Conservation (phyloP, 2,888 invertebrate species). For the Ecdyonurus torrentis region DNA sequence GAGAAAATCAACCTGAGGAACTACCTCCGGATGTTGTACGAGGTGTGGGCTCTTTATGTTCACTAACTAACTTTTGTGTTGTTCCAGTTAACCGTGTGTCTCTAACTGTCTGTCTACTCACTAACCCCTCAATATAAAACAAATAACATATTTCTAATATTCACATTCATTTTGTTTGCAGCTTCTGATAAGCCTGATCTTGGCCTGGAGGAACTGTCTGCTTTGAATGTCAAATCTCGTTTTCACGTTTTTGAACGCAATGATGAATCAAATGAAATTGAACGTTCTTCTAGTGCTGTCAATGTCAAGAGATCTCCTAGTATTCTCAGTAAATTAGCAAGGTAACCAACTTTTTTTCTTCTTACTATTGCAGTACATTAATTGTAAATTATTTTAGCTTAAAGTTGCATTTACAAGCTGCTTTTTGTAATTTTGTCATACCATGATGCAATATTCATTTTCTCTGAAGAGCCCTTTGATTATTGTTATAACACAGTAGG, state of each 20-base stretch:
- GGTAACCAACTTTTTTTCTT: slow-evolving; percentile 36
- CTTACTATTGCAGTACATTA: slow-evolving; percentile 10
- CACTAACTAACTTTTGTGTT: slow-evolving; percentile 4
- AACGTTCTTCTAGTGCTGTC: slow-evolving; percentile 32
- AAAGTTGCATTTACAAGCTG: too few species aligned
- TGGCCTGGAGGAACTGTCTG: slow-evolving; percentile 64
- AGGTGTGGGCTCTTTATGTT: slow-evolving; percentile 36
- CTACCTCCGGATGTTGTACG: slow-evolving; percentile 83
- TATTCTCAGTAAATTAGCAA: slow-evolving; percentile 62
- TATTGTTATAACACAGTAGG: too few species aligned
- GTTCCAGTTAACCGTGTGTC: neutral
- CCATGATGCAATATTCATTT: too few species aligned
- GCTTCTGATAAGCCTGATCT: slow-evolving; percentile 76
- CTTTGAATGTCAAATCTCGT: slow-evolving; percentile 65
- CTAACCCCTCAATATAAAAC: neutral
- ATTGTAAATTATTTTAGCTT: neutral
- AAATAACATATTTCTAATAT: neutral
- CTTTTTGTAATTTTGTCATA: too few species aligned
- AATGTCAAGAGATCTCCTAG: slow-evolving; percentile 51
- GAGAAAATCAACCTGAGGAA: slow-evolving; percentile 80
- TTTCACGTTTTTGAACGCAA: slow-evolving; percentile 68
- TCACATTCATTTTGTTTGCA: slow-evolving; percentile 22
- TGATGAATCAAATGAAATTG: slow-evolving; percentile 29
- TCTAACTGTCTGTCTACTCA: neutral
- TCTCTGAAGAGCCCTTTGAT: too few species aligned